Evolutionary conservation across 2,888 invertebrate species (phyloP).

Genomic region (Drosophila cracens): DNA sequence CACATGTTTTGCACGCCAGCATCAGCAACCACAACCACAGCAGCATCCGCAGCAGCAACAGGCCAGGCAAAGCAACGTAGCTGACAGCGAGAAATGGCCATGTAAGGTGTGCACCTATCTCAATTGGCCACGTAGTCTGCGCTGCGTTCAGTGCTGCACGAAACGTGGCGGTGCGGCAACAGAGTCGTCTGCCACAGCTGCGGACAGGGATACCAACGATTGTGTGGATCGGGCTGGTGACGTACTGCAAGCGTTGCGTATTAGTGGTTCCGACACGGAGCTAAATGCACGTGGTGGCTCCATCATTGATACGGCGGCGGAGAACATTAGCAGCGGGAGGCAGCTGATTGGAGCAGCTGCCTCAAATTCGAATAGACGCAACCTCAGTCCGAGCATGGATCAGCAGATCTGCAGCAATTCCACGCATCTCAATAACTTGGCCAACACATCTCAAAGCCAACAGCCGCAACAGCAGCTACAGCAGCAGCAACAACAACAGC

Average conservation of each 20-base stretch:
- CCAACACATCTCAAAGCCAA: conserved; percentile 74
- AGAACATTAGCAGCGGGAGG: conserved; percentile 31
- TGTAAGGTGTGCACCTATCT: conserved; percentile 91
- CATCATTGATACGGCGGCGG: conserved; percentile 14
- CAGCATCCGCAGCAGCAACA: conserved; percentile 37
- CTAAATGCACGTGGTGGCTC: conserved; percentile 62
- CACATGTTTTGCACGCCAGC: conserved; percentile 77
- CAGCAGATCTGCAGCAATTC: conserved; percentile 69
- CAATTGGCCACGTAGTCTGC: conserved; percentile 89
- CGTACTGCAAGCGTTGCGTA: conserved; percentile 77
- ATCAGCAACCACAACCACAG: conserved; percentile 30
- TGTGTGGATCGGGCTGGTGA: conserved; percentile 63
- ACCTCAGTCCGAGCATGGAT: conserved; percentile 75
- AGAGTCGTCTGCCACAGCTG: conserved; percentile 18
- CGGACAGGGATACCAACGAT: conserved; percentile 43
- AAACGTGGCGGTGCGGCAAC: conserved; percentile 70
- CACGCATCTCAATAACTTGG: conserved; percentile 81
- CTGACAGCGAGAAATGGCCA: conserved; percentile 86
- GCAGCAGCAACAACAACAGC: conserved; percentile 35
- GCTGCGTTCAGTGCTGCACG: conserved; percentile 84
- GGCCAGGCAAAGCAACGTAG: conserved; percentile 65
- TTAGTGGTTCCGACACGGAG: conserved; percentile 82
- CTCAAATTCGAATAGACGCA: conserved; percentile 76
- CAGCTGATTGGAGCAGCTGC: conserved; percentile 77
- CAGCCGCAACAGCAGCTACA: conserved; percentile 50